These are phyloP conservation scores for Rhynchomys soricoides DNA, from an alignment of 2,113 vertebrate species.

Conservation along the genomic window DNA sequence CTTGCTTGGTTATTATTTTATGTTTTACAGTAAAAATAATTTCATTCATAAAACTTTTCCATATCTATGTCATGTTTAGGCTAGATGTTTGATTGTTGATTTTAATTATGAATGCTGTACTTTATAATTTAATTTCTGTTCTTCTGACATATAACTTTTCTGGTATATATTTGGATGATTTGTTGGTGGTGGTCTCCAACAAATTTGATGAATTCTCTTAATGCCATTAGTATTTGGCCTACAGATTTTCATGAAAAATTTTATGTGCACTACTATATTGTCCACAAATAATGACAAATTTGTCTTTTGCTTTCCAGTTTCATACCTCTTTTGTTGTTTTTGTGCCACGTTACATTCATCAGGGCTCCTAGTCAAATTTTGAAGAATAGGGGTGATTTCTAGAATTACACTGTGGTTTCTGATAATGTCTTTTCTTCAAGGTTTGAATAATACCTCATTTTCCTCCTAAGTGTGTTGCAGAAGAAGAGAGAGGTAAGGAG, in stretches of 20 bases:
- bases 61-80: background rate
- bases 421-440: background rate
- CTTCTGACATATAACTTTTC: background rate
- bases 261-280: background rate
- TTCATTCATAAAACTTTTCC: background rate
- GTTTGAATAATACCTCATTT: background rate
- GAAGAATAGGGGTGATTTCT: background rate
- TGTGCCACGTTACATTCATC: background rate
- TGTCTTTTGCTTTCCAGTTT: background rate
- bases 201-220: background rate
- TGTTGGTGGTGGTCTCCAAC: background rate
- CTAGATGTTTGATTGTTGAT: background rate
- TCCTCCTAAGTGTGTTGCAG: background rate
- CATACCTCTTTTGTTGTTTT: background rate
- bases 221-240: background rate
- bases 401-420: background rate
- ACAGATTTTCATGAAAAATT: background rate
- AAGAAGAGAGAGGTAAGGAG: too few relatives aligned
- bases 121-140: conserved; percentile 8
- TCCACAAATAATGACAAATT: background rate
- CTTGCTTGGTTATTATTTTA: background rate
- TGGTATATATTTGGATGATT: background rate
- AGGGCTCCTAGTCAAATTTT: background rate
- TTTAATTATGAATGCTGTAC: background rate
- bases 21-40: background rate